A percentile compares a stretch with the other conserved stretches of the same genome.
Evolutionary conservation across 2,113 vertebrate species (phyloP).

Genomic region (Bufo gargarizans): DNA sequence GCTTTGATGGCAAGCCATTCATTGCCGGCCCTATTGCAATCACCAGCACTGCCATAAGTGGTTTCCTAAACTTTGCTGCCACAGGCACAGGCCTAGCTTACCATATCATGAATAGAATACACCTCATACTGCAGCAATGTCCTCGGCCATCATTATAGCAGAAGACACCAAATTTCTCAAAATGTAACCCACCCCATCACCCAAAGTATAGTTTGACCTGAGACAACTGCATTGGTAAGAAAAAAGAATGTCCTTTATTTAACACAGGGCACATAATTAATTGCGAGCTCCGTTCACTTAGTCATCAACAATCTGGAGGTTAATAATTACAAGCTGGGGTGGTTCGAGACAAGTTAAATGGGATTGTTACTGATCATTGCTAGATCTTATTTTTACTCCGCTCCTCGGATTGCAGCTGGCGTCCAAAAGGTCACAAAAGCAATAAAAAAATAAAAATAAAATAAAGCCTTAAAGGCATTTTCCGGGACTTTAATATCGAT

Average conservation of each 20-base stretch:
- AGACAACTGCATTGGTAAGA: not conserved
- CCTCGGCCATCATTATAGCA: too few relatives aligned
- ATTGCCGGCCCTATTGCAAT: too few relatives aligned
- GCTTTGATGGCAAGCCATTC: too few relatives aligned
- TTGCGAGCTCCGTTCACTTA: not conserved
- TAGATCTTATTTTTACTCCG: not conserved
- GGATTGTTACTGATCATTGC: not conserved
- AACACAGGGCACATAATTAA: not conserved
- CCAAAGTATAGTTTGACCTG: not conserved
- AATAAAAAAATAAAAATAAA: not conserved
- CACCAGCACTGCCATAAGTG: too few relatives aligned
- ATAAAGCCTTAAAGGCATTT: not conserved
- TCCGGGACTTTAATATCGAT: not conserved
- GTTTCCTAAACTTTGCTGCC: too few relatives aligned
- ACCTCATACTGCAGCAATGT: too few relatives aligned
- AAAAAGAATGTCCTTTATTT: not conserved
- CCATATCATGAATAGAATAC: too few relatives aligned
- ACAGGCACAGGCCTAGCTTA: too few relatives aligned
- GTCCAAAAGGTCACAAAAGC: not conserved
- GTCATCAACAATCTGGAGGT: conserved; percentile 23
- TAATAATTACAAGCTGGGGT: not conserved
- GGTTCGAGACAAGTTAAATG: not conserved
- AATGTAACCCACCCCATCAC: not conserved
- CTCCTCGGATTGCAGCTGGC: not conserved
- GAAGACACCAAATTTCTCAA: too few relatives aligned